Base-by-base conservation (phyloP, 1,140 invertebrate genomes). In the Eueides isabella region DNA sequence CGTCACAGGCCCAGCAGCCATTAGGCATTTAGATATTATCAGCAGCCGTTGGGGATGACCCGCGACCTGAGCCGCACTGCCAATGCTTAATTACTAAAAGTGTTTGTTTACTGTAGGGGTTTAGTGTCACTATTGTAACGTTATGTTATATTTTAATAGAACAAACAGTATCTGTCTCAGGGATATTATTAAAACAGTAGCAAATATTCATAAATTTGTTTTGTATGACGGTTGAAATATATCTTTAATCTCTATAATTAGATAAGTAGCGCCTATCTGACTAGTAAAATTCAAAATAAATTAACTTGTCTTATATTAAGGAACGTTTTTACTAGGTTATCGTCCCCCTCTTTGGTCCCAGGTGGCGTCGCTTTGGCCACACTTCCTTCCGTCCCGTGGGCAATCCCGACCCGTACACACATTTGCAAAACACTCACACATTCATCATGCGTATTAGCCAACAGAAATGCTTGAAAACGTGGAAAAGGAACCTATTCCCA, bases 21-120 rank as follows among this genome's bases (percentile, higher is more conserved):
- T 92, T 92, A 92, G 89, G 91, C 90, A 89, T 91, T 92, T 92
- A 92, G 91, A 92, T 92, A 92, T 92, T 90, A 92, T 92, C 91
- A 88, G 83, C 84, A 80, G 85, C 82, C 87, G 80, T 84, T 80
- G 79, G 88, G 89, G 87, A 88, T 86, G 83, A 86, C 87, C 87
- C 90, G 86, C 86, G 90, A 91, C 89, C 88, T 89, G 87, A 78
- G 79, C 83, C 85, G 80, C 81, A 85, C 79, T 85, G 85, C 83
- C 83, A 86, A 86, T 89, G 85, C 86, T 90, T 88, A 91, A 92
- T 92, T 91, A 91, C 89, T 88, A 82, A 89, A 90, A 89, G 86
- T 90, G 89, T 90, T 88, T 85, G 84, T 90, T 89, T 85, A 83
- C 83, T 62, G 78, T 62, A 23, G 76, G 83, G 80, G 83, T 71